These are phyloP conservation scores for Parauchenoglanis ngamensis DNA, from an alignment of 2,797 vertebrate species.

Conservation along the genomic window DNA sequence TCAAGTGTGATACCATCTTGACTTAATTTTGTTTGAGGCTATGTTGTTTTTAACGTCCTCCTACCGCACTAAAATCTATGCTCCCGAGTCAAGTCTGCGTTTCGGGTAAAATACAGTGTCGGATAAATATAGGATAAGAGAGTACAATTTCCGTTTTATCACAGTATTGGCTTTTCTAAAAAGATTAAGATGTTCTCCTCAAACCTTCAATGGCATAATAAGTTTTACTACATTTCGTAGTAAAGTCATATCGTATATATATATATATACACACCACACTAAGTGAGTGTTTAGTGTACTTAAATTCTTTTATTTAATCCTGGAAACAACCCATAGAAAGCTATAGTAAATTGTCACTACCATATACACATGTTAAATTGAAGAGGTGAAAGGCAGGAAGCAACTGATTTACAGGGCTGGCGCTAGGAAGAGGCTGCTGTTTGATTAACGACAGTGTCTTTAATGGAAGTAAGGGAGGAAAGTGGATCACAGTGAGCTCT, in stretches of 20 bases:
- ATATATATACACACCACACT: not conserved
- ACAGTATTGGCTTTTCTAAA: not conserved
- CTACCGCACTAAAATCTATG: not conserved
- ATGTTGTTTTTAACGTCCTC: not conserved
- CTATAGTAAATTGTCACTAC: not conserved
- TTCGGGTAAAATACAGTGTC: not conserved
- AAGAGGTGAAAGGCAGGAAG: constrained; percentile 22
- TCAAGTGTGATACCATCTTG: not conserved
- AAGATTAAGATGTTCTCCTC: not conserved
- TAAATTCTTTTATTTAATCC: not conserved
- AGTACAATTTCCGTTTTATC: not conserved
- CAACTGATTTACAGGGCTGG: constrained; percentile 35
- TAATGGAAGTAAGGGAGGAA: constrained; percentile 52
- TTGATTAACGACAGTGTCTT: constrained; percentile 54
- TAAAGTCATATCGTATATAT: not conserved
- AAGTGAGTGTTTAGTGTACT: not conserved
- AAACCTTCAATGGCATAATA: not conserved
- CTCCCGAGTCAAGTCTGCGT: not conserved
- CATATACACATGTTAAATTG: constrained; percentile 2
- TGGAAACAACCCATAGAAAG: not conserved
- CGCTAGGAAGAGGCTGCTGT: constrained; percentile 27
- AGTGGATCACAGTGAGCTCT: constrained; percentile 46
- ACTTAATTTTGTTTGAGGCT: not conserved
- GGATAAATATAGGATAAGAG: not conserved
- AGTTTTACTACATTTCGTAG: not conserved